Base-by-base conservation (phyloP, 2,888 invertebrate species). In the Venusia cambrica region DNA sequence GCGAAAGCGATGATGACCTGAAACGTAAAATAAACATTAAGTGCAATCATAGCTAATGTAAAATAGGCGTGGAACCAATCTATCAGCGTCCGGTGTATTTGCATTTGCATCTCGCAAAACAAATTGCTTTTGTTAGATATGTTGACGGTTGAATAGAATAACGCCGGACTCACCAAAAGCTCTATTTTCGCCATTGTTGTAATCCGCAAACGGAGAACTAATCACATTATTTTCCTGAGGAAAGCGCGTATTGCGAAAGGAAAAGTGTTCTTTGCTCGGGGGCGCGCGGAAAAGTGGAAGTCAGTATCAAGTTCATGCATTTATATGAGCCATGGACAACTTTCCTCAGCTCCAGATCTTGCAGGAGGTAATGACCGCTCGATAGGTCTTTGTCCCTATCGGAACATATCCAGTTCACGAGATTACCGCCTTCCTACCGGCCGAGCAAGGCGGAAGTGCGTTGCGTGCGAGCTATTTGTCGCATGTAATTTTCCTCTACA, bases 381-480 rank as follows among this genome's bases (percentile, higher is more conserved):
- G 60, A 62, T 70, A 68, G 85, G 84, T 85, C 85, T 84, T 78
- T 87, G 85, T 87, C 84, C 85, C 73, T 57, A 62, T 62, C 64
- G 73, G 67, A 68, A 73, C 70, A 62, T 69, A 76, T 76, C 80
- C 71, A 77, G 75, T 78, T 73, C 61, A 53, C 44, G 48, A 64
- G 62, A 67, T 52, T 43, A 57, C 54, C 50, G 40, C 48, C 53
- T 69, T 69, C 71, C 71, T 73, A 59, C 61, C 60, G 54, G 28
- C 27, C 56, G 17, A 22, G 27, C 45, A 32, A 33, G 37, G 39
- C 41, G 51, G 72, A 72, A 77, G 66, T 46, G 38, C 51, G 43
- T 45, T 47, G 42, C 51, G 25, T 36, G 37, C 30, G 48, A 39
- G 20, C 40, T 40, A 44, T 34, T 44, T 22, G 8, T 14, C 4